Percentiles rank a stretch among this genome's conserved stretches.
phyloP scores from a whole-genome alignment of 2,113 vertebrate species.

The Limnothrissa miodon region DNA sequence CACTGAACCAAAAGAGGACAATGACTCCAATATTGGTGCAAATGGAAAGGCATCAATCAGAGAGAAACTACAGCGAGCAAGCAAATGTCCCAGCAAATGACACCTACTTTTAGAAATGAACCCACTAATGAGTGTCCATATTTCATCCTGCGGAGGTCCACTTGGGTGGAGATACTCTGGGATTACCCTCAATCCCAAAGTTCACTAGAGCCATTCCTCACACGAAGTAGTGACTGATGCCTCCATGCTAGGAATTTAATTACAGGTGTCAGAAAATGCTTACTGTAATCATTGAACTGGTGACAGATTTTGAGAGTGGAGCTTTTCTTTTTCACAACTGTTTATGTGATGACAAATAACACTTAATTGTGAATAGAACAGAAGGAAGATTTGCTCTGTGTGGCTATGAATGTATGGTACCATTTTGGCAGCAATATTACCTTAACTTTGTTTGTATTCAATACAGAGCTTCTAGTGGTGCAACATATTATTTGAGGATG shows the following conservation, averaged over 20 bases:
- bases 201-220: constrained; percentile 1
- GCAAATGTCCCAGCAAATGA: neutral
- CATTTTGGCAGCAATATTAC: too few relatives aligned
- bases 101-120: constrained; percentile 9
- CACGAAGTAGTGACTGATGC: neutral
- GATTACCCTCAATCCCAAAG: constrained; percentile 3
- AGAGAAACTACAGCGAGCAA: neutral
- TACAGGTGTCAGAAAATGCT: neutral
- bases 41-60: neutral
- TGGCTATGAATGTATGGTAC: too few relatives aligned
- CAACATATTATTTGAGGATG: too few relatives aligned
- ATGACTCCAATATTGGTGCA: neutral
- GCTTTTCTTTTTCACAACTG: neutral
- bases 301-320: neutral
- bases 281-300: neutral
- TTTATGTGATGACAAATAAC: neutral
- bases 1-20: neutral
- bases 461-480: too few relatives aligned
- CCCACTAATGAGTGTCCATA: neutral
- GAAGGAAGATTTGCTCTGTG: too few relatives aligned
- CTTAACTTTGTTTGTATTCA: too few relatives aligned
- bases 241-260: neutral
- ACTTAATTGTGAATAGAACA: too few relatives aligned
- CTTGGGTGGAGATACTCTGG: neutral
- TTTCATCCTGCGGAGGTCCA: neutral